phyloP scores from a whole-genome alignment of 2,888 invertebrate genomes.

The Meteorus cinctellus region DNA sequence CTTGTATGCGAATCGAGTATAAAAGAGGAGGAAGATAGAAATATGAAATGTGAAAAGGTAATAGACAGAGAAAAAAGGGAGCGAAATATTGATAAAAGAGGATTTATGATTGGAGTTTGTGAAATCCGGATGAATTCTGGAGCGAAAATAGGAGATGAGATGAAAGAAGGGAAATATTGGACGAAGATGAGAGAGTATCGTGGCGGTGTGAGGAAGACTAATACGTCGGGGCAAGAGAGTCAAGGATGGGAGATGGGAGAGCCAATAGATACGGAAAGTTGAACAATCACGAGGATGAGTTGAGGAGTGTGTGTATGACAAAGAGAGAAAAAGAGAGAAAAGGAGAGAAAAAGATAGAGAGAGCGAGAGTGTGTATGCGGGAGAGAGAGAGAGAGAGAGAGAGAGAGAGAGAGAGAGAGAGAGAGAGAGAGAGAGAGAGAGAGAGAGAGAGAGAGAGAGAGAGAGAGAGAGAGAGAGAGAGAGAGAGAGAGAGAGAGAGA shows the following conservation, averaged over 20 bases:
- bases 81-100: neutral
- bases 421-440: neutral
- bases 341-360: neutral
- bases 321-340: slow-evolving; percentile 29
- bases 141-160: neutral
- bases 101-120: neutral
- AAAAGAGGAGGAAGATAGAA: slow-evolving; percentile 26
- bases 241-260: neutral
- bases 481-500: neutral
- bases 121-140: slow-evolving; percentile 11
- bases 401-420: neutral
- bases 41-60: neutral
- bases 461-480: slow-evolving; percentile 25
- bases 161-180: slow-evolving; percentile 1
- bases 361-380: neutral
- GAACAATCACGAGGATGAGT: slow-evolving; percentile 12
- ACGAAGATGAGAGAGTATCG: slow-evolving; percentile 15
- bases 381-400: slow-evolving; percentile 40
- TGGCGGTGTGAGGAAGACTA: slow-evolving; percentile 14
- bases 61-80: neutral
- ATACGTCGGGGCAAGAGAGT: neutral
- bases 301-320: neutral
- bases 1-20: slow-evolving; percentile 43
- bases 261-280: neutral
- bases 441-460: slow-evolving; percentile 39